Conservation (phyloP, 2,797 vertebrate genomes). For the Lepilemur ruficaudatus region DNA sequence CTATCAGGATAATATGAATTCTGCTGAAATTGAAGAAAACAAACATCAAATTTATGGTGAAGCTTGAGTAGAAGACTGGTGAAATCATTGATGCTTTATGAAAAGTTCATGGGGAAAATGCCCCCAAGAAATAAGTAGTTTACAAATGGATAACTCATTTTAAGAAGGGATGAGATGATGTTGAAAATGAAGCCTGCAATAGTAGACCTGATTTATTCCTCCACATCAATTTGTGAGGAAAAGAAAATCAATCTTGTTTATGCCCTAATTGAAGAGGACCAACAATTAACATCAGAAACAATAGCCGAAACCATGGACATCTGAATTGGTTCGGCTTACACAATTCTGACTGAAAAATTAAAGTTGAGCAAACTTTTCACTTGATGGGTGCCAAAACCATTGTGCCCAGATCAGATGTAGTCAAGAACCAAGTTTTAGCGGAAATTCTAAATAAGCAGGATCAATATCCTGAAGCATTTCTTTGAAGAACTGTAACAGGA, state of each 20-base stretch:
- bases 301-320: not conserved
- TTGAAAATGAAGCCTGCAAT: not conserved
- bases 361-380: not conserved
- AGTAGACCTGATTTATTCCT: not conserved
- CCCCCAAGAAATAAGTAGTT: not conserved
- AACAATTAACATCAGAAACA: not conserved
- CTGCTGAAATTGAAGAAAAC: not conserved
- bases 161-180: not conserved
- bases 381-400: not conserved
- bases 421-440: not conserved
- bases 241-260: not conserved
- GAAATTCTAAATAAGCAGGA: not conserved
- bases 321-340: not conserved
- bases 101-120: not conserved
- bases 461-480: not conserved
- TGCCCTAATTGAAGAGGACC: not conserved
- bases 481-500: not conserved
- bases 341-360: not conserved
- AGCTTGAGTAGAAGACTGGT: not conserved
- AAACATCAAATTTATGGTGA: not conserved
- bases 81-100: not conserved
- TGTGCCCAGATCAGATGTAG: not conserved
- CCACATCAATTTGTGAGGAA: not conserved
- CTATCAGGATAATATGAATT: not conserved
- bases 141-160: not conserved